Base-by-base conservation (phyloP, 1,140 invertebrate genomes). In the Conus betulinus region DNA sequence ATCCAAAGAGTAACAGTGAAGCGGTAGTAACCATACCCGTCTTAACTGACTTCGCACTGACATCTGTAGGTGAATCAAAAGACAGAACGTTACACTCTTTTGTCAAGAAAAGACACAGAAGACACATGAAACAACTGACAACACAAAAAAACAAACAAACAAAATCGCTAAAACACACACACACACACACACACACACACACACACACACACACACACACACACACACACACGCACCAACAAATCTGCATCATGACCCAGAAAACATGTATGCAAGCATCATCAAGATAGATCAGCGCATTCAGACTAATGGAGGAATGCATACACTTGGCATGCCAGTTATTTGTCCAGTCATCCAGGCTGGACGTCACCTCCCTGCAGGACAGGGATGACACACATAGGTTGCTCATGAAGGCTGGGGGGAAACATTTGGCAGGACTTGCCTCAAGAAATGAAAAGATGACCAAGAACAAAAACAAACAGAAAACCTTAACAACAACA, bases 11-110 rank as follows among this genome's bases (percentile, higher is more conserved):
- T 86, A 74, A 86, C 82, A 53, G 82, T 67, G 27, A 84, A 84
- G 53, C 52, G 15, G 60, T 39, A 63, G 82, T n/a, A 63, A 67
- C 53, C 71, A 78, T 87, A 87, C 85, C 85, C 71, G 67, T 74
- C 55, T 88, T 85, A 88, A 88, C 85, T 87, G 76, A 87, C 85
- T 87, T 87, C 85, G 67, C 57, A 87, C 85, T 78, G 85, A 87
- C 74, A 78, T 39, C 85, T 87, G 85, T 87, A 7, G 74, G 39
- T 63, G 82, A 84, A 84, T 60, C 55, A 84, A 67, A 84, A 63
- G 23, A 84, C 82, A 84, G 7, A 63, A 52, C 8, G 27, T 84
- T 84, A 84, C 53, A 84, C 1, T 25, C 57, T n/a, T 51, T 27
- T 67, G n/a, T 10, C 55, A 39, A 79, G 78, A 51, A 6, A 79